Conservation (phyloP, 2,797 vertebrate species). For the Microctenopoma stevenorrisi region DNA sequence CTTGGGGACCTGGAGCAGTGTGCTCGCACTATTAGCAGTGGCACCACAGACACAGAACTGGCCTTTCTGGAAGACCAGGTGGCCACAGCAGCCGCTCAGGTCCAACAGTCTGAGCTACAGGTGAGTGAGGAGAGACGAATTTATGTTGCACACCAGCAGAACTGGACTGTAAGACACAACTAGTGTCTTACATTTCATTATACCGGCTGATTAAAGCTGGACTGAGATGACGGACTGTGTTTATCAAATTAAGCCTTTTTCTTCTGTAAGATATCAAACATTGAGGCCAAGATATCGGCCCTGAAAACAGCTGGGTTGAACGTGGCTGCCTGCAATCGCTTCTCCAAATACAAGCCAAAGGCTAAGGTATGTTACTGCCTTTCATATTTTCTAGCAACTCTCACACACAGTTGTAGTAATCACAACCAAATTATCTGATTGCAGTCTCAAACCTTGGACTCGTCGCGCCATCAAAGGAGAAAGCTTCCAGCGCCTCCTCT, state of each 20-base stretch:
- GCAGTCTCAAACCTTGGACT: constrained; percentile 94
- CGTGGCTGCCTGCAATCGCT: constrained; percentile 89
- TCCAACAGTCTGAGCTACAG: constrained; percentile 96
- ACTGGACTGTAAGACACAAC: not conserved
- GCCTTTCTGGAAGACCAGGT: constrained; percentile 96
- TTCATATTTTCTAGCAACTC: not conserved
- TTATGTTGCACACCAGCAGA: too few relatives aligned
- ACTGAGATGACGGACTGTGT: not conserved
- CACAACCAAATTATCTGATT: constrained; percentile 30
- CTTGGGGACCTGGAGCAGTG: constrained; percentile 91
- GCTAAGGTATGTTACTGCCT: constrained; percentile 83
- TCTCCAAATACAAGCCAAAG: constrained; percentile 89
- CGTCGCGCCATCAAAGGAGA: constrained; percentile 95
- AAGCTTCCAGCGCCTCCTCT: constrained; percentile 95
- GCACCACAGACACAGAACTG: constrained; percentile 90
- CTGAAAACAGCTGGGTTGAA: constrained; percentile 95
- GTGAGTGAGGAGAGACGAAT: constrained; percentile 66
- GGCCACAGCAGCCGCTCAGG: constrained; percentile 94
- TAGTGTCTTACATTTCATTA: not conserved
- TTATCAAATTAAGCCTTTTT: constrained; percentile 6
- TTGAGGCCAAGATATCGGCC: constrained; percentile 96
- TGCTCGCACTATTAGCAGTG: constrained; percentile 89
- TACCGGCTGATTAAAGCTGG: not conserved
- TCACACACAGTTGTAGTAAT: not conserved
- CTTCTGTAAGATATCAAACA: constrained; percentile 92